phyloP scores from a whole-genome alignment of 2,113 vertebrate genomes.

The Lophochroa leadbeateri region DNA sequence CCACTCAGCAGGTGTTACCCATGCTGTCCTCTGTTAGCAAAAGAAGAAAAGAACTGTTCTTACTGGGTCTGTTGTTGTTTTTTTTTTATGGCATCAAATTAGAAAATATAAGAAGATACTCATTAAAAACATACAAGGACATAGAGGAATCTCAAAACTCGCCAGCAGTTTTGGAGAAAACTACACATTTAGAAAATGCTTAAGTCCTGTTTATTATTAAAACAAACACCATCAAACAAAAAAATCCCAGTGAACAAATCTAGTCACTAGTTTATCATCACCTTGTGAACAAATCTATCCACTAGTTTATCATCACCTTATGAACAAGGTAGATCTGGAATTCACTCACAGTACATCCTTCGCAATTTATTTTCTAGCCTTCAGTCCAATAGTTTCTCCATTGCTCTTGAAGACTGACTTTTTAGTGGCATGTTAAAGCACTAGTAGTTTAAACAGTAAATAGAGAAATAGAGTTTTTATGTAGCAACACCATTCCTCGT shows the following conservation, averaged over 20 bases:
- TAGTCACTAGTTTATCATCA: background rate
- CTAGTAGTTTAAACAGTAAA: background rate
- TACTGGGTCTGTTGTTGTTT: rapidly evolving
- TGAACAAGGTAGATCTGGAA: background rate
- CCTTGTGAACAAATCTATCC: background rate
- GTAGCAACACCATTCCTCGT: background rate
- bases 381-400: background rate
- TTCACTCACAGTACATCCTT: background rate
- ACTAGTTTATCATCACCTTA: background rate
- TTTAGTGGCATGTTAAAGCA: background rate
- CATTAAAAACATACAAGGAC: background rate
- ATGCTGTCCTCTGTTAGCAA: background rate
- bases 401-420: conserved; percentile 19
- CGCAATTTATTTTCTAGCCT: background rate
- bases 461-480: background rate
- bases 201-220: background rate
- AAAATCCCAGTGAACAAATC: background rate
- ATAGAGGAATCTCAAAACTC: background rate
- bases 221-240: no score
- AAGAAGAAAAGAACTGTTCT: background rate
- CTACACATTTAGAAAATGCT: background rate
- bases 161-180: background rate
- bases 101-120: background rate
- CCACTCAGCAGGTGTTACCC: background rate
- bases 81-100: background rate